Conservation (phyloP, 2,113 vertebrate genomes). For the Scophthalmus maximus region DNA sequence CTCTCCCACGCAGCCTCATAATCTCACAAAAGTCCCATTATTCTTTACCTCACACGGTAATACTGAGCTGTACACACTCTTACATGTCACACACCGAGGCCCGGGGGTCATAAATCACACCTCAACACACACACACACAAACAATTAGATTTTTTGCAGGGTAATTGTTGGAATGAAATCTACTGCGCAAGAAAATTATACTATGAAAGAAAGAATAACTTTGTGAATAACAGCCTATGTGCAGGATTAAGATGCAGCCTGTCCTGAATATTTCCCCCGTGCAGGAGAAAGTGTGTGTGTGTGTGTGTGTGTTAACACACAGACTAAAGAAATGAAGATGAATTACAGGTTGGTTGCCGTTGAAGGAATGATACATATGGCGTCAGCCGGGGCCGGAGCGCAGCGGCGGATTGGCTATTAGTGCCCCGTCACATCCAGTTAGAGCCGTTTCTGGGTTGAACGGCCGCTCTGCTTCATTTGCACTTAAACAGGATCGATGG, state of each 20-base stretch:
- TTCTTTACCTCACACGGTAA: background rate
- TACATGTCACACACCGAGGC: background rate
- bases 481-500: slow-evolving; percentile 69
- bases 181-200: background rate
- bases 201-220: background rate
- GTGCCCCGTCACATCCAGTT: slow-evolving; percentile 65
- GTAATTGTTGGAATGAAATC: no score
- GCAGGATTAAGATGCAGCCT: background rate
- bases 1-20: slow-evolving; percentile 10
- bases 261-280: no score
- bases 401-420: slow-evolving; percentile 53
- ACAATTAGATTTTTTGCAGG: background rate
- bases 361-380: slow-evolving; percentile 51
- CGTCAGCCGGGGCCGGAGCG: slow-evolving; percentile 1
- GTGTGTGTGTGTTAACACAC: no score
- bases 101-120: slow-evolving; percentile 30
- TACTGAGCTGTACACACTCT: background rate
- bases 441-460: slow-evolving; percentile 43
- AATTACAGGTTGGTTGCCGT: slow-evolving; percentile 32
- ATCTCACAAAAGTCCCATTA: slow-evolving; percentile 5
- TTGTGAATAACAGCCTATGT: background rate
- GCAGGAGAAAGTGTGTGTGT: background rate
- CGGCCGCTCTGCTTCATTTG: slow-evolving; percentile 57
- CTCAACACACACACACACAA: background rate
- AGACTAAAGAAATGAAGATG: slow-evolving; percentile 32